Base-by-base conservation (phyloP, 2,113 vertebrate genomes). In the Albula goreensis region DNA sequence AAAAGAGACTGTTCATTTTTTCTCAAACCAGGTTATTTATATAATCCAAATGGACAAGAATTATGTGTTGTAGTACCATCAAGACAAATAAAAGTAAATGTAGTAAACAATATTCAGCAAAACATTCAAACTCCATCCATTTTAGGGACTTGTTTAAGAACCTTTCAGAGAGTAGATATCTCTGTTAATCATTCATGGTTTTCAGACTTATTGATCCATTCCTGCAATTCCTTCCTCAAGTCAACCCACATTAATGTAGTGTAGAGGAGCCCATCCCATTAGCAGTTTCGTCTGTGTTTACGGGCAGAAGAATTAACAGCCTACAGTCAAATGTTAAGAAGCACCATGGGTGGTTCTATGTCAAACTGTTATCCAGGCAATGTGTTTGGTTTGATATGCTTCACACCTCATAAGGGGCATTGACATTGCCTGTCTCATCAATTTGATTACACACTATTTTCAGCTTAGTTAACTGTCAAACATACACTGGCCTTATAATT, bases 171-270 rank as follows among this genome's bases (percentile, higher is more conserved):
- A 22, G 4, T 3, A 22, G 0, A n/a, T 7, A 31, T 5, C 70
- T 74, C 70, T 31, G 70, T 74, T 74, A 74, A 74, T 74, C 70
- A 74, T 74, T 74, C 70, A 74, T 74, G 70, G 70, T 10, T 31
- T 74, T 22, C 22, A 74, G 70, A 22, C 31, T 22, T 10, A 74
- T 74, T 10, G 70, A 74, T 31, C 70, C 9, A 8, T 31, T 74
- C n/a, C 70, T 31, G 22, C 22, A 9, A 31, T 2, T 2, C 70
- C 70, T 25, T 31, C n/a, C 22, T 13, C n/a, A 74, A 74, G 70
- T 8, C 70, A 74, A 22, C 70, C 70, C 70, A 74, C 70, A 31
- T 74, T 74, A 74, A 74, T 74, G 70, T 31, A 31, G 70, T 31
- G 10, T 31, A 74, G 3, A 74, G 31, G 22, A n/a, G 70, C 70